Conservation (phyloP, 2,113 vertebrate species). For the Podarcis muralis region DNA sequence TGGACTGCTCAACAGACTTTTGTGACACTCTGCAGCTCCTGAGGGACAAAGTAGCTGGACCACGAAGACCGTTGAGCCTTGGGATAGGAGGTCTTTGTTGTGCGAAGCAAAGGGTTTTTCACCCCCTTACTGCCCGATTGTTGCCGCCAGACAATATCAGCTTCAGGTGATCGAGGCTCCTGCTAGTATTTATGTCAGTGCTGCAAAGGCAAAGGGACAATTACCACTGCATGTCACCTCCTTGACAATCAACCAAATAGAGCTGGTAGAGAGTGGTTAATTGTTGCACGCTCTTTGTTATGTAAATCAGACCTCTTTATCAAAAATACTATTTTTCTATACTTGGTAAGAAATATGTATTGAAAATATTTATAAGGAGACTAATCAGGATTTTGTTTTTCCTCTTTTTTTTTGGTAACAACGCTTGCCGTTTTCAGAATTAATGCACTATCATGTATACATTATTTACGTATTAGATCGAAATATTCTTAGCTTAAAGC, state of each 20-base stretch:
- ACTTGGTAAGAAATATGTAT: slow-evolving; percentile 82
- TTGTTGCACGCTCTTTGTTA: slow-evolving; percentile 81
- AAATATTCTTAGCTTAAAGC: slow-evolving; percentile 77
- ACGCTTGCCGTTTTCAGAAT: slow-evolving; percentile 79
- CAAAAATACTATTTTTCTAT: slow-evolving; percentile 86
- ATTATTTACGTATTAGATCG: slow-evolving; percentile 69
- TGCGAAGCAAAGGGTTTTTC: slow-evolving; percentile 68
- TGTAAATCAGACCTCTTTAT: slow-evolving; percentile 84
- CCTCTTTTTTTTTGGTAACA: slow-evolving; percentile 73
- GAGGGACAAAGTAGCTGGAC: slow-evolving; percentile 77
- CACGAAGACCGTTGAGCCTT: slow-evolving; percentile 69
- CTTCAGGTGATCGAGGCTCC: slow-evolving; percentile 70
- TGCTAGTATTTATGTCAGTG: slow-evolving; percentile 77
- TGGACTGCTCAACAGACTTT: slow-evolving; percentile 73
- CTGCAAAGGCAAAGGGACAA: slow-evolving; percentile 75
- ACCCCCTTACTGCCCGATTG: slow-evolving; percentile 67
- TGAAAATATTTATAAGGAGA: slow-evolving; percentile 84
- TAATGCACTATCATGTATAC: slow-evolving; percentile 69
- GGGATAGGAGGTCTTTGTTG: slow-evolving; percentile 71
- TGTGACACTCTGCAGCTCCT: slow-evolving; percentile 70
- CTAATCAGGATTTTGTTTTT: slow-evolving; percentile 71
- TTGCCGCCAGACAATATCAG: slow-evolving; percentile 74
- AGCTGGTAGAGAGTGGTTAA: slow-evolving; percentile 78
- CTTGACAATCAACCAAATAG: slow-evolving; percentile 84
- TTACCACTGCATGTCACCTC: slow-evolving; percentile 82